Evolutionary conservation across 2,113 vertebrate genomes (phyloP), one percentile per base, ranked within the genome.

Genomic region (Archocentrus centrarchus): DNA sequence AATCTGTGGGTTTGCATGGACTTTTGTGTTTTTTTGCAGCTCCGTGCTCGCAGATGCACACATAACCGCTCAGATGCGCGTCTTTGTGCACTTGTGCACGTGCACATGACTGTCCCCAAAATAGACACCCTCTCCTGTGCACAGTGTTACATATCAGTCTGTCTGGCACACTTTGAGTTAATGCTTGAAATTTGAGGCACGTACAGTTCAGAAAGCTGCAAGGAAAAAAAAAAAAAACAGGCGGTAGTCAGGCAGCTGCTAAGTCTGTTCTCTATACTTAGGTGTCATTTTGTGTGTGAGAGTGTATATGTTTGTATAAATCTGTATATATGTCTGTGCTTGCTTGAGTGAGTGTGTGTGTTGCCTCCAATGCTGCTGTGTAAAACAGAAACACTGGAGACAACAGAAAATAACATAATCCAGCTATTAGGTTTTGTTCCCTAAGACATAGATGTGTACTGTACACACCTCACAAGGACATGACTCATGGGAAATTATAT

Each of bases 151-250:
- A 89, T 89, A 79, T 87, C 92, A 81, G 81, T 86, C 78, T 63
- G 89, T 76, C 78, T 17, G 86, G 90, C 91, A 88, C 91, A 79
- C 86, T 89, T 76, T 55, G 89, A 87, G 91, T 90, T 94, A 90
- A 93, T 59, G 80, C 77, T 95, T 94, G 91, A 93, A 91, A 94
- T 94, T 89, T 94, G 89, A 94, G 86, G 88, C 94, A 93, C 91
- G 90, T 93, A 94, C 81, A 84, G 88, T 89, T 91, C 82, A 84
- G 83, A 93, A 89, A 91, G 79, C 88, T 90, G 87, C 90, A 27
- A 77, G 86, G 87, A 62, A 6, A 14, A 35, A 78, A 58, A 78
- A 58, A 75, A 89, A 81, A 82, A 57, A n/a, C 32, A 85, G 89
- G 85, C 91, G 84, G 55, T 75, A 88, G 90, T 91, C 85, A 93